Conservation (phyloP, 2,113 vertebrate genomes). For the Donacobius atricapilla region DNA sequence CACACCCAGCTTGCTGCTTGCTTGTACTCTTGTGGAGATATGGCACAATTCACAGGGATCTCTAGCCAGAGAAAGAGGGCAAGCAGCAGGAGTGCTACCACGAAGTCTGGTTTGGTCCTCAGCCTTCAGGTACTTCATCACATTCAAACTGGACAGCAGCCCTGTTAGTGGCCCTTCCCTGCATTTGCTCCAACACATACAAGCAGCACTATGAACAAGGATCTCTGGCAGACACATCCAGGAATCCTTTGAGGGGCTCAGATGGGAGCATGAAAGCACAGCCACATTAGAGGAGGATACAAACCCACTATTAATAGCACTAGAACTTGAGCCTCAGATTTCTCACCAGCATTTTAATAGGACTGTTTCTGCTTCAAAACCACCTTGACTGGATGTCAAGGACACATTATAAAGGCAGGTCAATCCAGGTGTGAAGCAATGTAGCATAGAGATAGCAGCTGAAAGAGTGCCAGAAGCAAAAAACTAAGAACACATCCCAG, state of each 20-base stretch:
- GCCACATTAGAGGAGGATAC: not conserved
- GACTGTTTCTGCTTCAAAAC: not conserved
- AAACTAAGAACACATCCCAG: not conserved
- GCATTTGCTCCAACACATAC: not conserved
- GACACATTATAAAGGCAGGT: not conserved
- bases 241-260: not conserved
- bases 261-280: not conserved
- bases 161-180: not conserved
- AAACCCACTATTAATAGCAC: not conserved
- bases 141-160: not conserved
- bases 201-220: not conserved
- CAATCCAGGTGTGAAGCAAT: slow-evolving; percentile 17
- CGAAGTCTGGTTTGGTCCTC: not conserved
- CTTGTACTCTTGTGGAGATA: not conserved
- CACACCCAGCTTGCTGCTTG: not conserved
- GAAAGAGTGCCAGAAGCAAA: not conserved
- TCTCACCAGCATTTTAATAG: not conserved
- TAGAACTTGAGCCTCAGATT: not conserved
- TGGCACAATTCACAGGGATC: not conserved
- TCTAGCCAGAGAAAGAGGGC: not conserved
- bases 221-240: not conserved
- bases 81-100: not conserved
- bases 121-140: not conserved
- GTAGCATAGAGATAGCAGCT: not conserved
- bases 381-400: not conserved